A percentile compares a stretch with the other conserved stretches of the same genome.
Conservation (phyloP, 2,888 invertebrate species). For the Chaitophorus viminalis region DNA sequence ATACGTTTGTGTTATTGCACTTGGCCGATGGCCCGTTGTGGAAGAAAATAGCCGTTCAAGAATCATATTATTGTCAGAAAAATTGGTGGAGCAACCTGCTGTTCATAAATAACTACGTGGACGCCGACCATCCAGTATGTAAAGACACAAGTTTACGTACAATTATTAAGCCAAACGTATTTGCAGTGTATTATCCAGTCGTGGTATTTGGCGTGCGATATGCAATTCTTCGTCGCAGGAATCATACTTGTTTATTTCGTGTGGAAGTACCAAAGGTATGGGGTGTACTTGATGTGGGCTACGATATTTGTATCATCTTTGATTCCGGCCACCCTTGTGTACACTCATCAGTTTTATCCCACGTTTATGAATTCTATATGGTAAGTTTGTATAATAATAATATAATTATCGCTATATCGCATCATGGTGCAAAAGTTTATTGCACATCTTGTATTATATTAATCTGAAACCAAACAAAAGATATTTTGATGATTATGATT, state of each 20-base stretch:
- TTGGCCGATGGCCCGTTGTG: conserved; percentile 47
- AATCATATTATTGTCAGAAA: conserved; percentile 34
- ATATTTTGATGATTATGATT: neutral
- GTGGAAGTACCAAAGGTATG: conserved; percentile 47
- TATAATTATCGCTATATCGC: neutral
- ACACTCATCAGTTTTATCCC: conserved; percentile 33
- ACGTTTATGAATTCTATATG: conserved; percentile 34
- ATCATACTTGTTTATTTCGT: conserved; percentile 42
- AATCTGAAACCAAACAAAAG: neutral
- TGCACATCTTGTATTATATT: neutral
- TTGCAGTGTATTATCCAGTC: conserved; percentile 52
- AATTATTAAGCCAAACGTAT: neutral
- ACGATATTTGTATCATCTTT: conserved; percentile 35
- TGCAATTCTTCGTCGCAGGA: conserved; percentile 48
- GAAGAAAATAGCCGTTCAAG: conserved; percentile 43
- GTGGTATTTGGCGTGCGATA: conserved; percentile 54
- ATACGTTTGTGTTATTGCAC: conserved; percentile 43
- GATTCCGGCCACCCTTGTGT: conserved; percentile 23
- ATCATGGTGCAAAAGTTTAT: too few species aligned
- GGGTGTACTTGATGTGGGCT: conserved; percentile 42
- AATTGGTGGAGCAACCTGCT: conserved; percentile 58
- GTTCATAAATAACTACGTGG: conserved; percentile 42
- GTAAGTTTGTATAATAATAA: too few species aligned
- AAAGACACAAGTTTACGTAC: neutral
- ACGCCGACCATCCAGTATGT: conserved; percentile 35